A percentile compares a stretch with the other conserved stretches of the same genome.
These are phyloP conservation scores for Nephotettix cincticeps DNA, from an alignment of 1,140 invertebrate species.

Conservation along the genomic window DNA sequence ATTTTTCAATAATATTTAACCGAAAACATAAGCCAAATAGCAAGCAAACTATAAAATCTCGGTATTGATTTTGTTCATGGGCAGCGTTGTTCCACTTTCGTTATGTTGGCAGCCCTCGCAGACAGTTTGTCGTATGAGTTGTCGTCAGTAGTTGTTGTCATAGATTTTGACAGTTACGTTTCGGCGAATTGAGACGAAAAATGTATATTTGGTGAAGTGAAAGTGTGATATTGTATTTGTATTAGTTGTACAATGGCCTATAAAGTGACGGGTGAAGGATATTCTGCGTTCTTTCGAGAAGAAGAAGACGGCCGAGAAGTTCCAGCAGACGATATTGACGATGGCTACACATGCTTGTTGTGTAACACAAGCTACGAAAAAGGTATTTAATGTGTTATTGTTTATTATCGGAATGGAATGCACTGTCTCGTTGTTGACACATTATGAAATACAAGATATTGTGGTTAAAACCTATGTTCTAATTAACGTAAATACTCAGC, in stretches of 20 bases:
- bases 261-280: slow-evolving; percentile 32
- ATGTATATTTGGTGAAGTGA: background rate
- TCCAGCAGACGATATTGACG: slow-evolving; percentile 33
- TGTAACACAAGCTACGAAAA: slow-evolving; percentile 37
- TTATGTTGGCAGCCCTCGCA: background rate
- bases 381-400: slow-evolving; percentile 30
- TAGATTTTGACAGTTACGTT: background rate
- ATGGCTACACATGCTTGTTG: slow-evolving; percentile 35
- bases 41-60: background rate
- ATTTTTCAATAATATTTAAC: too few relatives aligned
- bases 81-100: background rate
- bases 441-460: too few relatives aligned
- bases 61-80: background rate
- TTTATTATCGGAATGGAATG: too few relatives aligned
- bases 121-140: background rate
- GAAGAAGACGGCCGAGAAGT: slow-evolving; percentile 32
- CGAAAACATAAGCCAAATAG: background rate
- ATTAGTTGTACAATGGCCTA: slow-evolving; percentile 29
- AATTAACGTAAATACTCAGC: too few relatives aligned
- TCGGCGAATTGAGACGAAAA: background rate
- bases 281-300: slow-evolving; percentile 34
- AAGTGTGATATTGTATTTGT: background rate
- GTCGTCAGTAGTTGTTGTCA: slow-evolving; percentile 12
- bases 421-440: too few relatives aligned
- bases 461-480: too few relatives aligned